These are phyloP conservation scores for Sceloporus undulatus DNA, from an alignment of 2,113 vertebrate genomes.

Conservation along the genomic window DNA sequence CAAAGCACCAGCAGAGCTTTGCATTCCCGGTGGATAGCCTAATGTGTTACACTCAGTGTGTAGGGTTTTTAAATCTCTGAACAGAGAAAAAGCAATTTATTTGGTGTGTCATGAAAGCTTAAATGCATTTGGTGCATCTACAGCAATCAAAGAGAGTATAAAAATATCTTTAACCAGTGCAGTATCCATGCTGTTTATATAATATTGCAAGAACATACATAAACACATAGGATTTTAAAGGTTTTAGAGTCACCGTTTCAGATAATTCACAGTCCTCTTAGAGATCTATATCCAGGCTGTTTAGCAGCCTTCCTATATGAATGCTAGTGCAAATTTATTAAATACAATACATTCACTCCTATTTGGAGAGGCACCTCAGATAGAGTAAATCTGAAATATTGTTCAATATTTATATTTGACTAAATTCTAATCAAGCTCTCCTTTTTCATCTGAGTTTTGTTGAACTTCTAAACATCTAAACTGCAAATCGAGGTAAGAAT, in stretches of 20 bases:
- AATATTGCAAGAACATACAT: neutral
- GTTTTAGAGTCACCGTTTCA: neutral
- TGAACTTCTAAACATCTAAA: too few species aligned
- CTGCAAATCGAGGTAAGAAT: too few species aligned
- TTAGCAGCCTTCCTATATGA: neutral
- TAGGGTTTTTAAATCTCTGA: slow-evolving; percentile 10
- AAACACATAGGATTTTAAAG: neutral
- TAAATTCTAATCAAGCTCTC: neutral
- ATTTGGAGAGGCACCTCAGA: neutral
- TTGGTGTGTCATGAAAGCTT: slow-evolving; percentile 17
- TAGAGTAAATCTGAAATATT: neutral
- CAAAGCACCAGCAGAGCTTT: neutral
- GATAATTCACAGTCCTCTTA: neutral
- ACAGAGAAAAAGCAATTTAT: slow-evolving; percentile 11
- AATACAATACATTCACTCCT: too few species aligned
- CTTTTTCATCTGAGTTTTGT: neutral
- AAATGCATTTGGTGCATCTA: slow-evolving; percentile 14
- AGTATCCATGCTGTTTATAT: neutral
- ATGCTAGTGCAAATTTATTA: neutral
- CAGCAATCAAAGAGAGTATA: slow-evolving; percentile 15
- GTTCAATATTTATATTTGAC: neutral
- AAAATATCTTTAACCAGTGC: neutral
- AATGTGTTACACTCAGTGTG: slow-evolving; percentile 18
- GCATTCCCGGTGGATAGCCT: slow-evolving; percentile 1
- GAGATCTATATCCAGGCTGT: neutral